Evolutionary conservation across 2,797 vertebrate genomes (phyloP).

Genomic region (Prionace glauca): DNA sequence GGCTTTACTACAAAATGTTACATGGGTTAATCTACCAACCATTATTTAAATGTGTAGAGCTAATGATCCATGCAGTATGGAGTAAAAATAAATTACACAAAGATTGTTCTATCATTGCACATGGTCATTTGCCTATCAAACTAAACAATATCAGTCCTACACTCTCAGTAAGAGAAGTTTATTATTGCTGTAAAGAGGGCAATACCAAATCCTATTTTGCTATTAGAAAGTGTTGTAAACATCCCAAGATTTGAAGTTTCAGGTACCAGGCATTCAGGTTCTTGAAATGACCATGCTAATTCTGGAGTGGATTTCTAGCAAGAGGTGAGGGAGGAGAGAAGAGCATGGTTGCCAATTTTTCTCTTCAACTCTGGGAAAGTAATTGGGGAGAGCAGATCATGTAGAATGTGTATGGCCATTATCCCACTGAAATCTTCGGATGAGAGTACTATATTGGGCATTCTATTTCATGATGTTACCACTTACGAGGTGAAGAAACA

Average conservation of each 20-base stretch:
- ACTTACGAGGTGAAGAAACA: not conserved
- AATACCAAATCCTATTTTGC: not conserved
- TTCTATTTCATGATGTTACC: not conserved
- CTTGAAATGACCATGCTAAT: not conserved
- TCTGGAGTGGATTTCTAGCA: not conserved
- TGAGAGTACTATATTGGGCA: too few relatives aligned
- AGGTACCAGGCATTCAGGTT: not conserved
- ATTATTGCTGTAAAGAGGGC: not conserved
- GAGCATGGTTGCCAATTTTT: not conserved
- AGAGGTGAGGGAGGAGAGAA: not conserved
- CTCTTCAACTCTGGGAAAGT: not conserved
- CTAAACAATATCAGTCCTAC: not conserved
- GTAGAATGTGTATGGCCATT: not conserved
- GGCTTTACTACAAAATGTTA: not conserved
- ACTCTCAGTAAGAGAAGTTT: not conserved
- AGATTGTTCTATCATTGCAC: not conserved
- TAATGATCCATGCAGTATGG: not conserved
- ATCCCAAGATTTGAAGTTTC: not conserved
- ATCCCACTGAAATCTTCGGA: not conserved
- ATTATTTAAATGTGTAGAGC: not conserved
- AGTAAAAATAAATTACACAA: not conserved
- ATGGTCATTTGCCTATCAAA: slow-evolving; percentile 2
- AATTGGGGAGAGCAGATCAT: not conserved
- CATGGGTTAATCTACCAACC: slow-evolving; percentile 8
- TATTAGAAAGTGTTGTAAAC: not conserved